Evolutionary conservation across 1,140 invertebrate species (phyloP).

Genomic region (Samia ricini): DNA sequence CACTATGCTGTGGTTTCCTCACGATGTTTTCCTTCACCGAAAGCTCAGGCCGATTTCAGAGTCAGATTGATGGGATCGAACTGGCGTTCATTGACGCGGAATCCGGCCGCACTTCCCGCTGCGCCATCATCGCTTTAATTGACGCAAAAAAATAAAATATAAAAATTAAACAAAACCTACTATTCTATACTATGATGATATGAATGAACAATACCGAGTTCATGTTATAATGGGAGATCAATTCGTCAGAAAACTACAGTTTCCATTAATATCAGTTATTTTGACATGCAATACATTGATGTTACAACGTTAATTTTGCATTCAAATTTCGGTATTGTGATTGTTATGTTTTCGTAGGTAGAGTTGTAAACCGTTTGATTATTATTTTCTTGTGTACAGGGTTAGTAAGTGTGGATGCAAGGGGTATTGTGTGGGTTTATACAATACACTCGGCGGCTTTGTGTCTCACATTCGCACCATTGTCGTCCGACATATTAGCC

Average conservation of each 20-base stretch:
- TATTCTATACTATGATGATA: constrained; percentile 3
- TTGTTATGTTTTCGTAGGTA: constrained; percentile 15
- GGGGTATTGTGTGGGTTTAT: constrained; percentile 68
- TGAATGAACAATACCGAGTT: constrained; percentile 29
- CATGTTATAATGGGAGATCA: constrained; percentile 30
- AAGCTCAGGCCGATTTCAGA: too few species aligned
- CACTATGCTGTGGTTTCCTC: too few species aligned
- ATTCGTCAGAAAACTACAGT: constrained; percentile 41
- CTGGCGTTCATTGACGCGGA: too few species aligned
- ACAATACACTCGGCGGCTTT: constrained; percentile 67
- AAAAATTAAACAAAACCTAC: too few species aligned
- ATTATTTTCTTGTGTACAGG: constrained; percentile 12
- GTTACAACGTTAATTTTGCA: constrained; percentile 19
- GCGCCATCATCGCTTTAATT: too few species aligned
- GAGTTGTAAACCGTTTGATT: constrained; percentile 36
- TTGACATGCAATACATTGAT: constrained; percentile 43
- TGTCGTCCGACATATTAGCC: constrained; percentile 72
- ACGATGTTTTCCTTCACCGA: too few species aligned
- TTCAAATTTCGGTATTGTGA: constrained; percentile 14
- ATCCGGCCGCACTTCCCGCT: too few species aligned
- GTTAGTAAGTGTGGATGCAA: constrained; percentile 49
- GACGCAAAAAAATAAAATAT: too few species aligned
- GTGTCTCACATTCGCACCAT: constrained; percentile 66
- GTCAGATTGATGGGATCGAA: too few species aligned
- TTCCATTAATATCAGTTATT: constrained; percentile 50